These are phyloP conservation scores for Ethmia dodecea DNA, from an alignment of 2,888 invertebrate species.

Conservation along the genomic window DNA sequence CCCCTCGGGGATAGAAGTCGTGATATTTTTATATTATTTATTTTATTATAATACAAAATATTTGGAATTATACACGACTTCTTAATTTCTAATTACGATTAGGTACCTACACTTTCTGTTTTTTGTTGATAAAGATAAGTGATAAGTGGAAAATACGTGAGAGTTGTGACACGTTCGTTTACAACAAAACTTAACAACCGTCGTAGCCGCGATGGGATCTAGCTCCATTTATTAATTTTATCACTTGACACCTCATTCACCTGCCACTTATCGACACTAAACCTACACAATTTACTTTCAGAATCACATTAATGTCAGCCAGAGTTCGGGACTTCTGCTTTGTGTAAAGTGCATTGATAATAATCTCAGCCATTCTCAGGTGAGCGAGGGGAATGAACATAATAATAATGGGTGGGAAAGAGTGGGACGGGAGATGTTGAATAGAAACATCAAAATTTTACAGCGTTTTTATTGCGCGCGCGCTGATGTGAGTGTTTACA, in stretches of 20 bases:
- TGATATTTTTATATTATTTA: too few relatives aligned
- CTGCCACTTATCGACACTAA: conserved; percentile 61
- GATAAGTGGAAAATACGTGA: too few relatives aligned
- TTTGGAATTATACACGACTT: too few relatives aligned
- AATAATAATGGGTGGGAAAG: conserved; percentile 18
- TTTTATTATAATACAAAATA: too few relatives aligned
- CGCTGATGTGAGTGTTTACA: conserved; percentile 64
- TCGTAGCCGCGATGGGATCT: conserved; percentile 37
- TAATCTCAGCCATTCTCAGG: conserved; percentile 66
- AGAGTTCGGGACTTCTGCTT: conserved; percentile 67
- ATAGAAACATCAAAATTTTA: conserved; percentile 78
- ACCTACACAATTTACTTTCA: conserved; percentile 71
- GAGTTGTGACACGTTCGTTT: too few relatives aligned
- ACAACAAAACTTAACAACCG: conserved; percentile 3
- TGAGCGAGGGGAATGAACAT: conserved; percentile 33
- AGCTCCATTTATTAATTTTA: conserved; percentile 66
- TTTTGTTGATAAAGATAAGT: too few relatives aligned
- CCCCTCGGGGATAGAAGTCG: too few relatives aligned
- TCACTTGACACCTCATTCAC: conserved; percentile 68
- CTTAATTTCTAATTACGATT: too few relatives aligned
- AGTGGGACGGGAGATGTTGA: conserved; percentile 44
- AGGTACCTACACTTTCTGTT: too few relatives aligned
- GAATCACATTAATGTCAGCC: conserved; percentile 72
- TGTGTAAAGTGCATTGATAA: conserved; percentile 77
- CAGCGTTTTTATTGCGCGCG: conserved; percentile 72